These are phyloP conservation scores for Lacerta viridis DNA, from an alignment of 2,797 vertebrate species.

Conservation along the genomic window DNA sequence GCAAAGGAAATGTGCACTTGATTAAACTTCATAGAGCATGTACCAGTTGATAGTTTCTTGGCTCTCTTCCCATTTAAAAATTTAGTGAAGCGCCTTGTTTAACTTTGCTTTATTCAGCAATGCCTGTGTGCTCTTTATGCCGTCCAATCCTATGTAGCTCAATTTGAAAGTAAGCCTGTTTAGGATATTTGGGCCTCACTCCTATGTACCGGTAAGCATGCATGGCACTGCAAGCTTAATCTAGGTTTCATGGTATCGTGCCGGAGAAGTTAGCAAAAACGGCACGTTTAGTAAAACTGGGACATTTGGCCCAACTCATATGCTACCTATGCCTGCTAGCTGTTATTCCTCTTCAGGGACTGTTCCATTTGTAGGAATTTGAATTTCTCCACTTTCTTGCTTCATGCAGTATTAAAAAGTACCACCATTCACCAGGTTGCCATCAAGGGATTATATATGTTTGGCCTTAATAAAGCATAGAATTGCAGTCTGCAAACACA, in stretches of 20 bases:
- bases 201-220: neutral
- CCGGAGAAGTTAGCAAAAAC: neutral
- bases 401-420: constrained; percentile 1
- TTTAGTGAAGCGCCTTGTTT: neutral
- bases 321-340: neutral
- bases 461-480: constrained; percentile 25
- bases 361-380: neutral
- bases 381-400: neutral
- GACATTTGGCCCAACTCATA: neutral
- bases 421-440: constrained; percentile 14
- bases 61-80: neutral
- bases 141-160: neutral
- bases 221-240: neutral
- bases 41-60: neutral
- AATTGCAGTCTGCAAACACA: neutral
- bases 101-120: neutral
- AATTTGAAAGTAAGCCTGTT: neutral
- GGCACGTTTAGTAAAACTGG: neutral
- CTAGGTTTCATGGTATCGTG: no score
- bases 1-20: neutral
- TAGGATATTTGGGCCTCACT: neutral
- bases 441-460: constrained; percentile 16
- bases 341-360: neutral
- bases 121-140: no score
- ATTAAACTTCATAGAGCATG: neutral